Percentiles rank a stretch among this genome's conserved stretches.
phyloP scores from a whole-genome alignment of 2,888 invertebrate species.

The Pandemis cinnamomeana region DNA sequence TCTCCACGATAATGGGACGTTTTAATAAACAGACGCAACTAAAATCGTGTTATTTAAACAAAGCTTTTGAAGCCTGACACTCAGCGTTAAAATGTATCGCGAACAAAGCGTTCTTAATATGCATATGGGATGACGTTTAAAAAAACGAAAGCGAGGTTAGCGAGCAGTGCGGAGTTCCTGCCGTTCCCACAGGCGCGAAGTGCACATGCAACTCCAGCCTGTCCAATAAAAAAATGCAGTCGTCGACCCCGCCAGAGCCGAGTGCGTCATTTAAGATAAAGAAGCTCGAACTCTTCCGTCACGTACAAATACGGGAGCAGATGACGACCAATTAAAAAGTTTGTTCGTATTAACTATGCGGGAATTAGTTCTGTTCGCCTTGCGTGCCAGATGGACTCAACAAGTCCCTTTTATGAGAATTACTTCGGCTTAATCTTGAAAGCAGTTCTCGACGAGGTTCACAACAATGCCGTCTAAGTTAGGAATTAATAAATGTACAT shows the following conservation, averaged over 20 bases:
- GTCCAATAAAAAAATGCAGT: conserved; percentile 75
- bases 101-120: conserved; percentile 52
- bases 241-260: conserved; percentile 68
- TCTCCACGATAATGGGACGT: conserved; percentile 53
- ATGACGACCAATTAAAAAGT: conserved; percentile 83
- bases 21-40: conserved; percentile 43
- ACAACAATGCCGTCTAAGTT: conserved; percentile 37
- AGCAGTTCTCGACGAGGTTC: conserved; percentile 39
- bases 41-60: conserved; percentile 19
- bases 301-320: conserved; percentile 68
- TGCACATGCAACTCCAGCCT: conserved; percentile 60
- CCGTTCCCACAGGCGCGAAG: conserved; percentile 75
- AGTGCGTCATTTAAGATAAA: conserved; percentile 77
- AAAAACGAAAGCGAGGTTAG: conserved; percentile 58
- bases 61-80: conserved; percentile 10
- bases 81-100: conserved; percentile 34
- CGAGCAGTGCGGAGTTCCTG: conserved; percentile 58
- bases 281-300: conserved; percentile 59
- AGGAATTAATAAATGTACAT: conserved; percentile 11
- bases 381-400: conserved; percentile 76
- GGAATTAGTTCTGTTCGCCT: conserved; percentile 68
- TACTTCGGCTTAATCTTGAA: conserved; percentile 46
- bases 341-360: conserved; percentile 79
- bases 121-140: conserved; percentile 56
- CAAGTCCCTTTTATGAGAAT: conserved; percentile 65